These are phyloP conservation scores for Eristalis intricaria DNA, from an alignment of 2,888 invertebrate species.

Conservation along the genomic window DNA sequence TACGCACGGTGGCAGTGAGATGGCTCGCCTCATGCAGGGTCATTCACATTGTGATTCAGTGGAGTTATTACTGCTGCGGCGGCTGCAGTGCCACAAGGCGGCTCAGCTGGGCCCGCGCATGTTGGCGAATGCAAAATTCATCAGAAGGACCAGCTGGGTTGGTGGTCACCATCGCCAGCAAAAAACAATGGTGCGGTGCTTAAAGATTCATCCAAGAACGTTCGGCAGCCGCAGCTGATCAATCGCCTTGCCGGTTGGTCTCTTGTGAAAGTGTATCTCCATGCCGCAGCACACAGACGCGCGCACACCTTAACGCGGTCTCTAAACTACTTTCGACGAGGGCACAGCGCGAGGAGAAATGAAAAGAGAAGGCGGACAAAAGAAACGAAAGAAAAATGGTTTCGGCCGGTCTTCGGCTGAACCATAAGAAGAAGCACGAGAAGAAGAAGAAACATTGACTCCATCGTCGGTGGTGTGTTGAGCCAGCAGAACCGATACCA, in stretches of 20 bases:
- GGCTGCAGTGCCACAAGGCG: constrained; percentile 40
- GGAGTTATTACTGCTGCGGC: constrained; percentile 40
- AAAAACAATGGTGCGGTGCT: neutral
- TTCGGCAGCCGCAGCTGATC: constrained; percentile 47
- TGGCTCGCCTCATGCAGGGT: constrained; percentile 23
- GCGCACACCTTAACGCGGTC: neutral
- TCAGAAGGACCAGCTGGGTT: neutral
- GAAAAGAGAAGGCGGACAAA: constrained; percentile 2
- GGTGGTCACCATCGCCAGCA: neutral
- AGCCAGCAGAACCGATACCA: constrained; percentile 47
- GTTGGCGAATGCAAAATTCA: constrained; percentile 45
- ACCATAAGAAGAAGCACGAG: neutral
- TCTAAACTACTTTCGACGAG: neutral
- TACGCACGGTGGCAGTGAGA: neutral
- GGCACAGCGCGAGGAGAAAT: neutral
- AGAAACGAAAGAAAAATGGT: constrained; percentile 4
- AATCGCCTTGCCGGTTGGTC: constrained; percentile 49
- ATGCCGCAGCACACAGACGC: neutral
- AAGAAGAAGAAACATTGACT: neutral
- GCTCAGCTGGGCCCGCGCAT: constrained; percentile 44
- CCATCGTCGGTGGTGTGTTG: neutral
- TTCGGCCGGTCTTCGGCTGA: neutral
- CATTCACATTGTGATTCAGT: constrained; percentile 59
- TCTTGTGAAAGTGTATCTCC: constrained; percentile 48
- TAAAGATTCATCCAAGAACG: neutral